A percentile compares a stretch with the other conserved stretches of the same genome.
Conservation (phyloP, 2,888 invertebrate species). For the Elmis aenea region DNA sequence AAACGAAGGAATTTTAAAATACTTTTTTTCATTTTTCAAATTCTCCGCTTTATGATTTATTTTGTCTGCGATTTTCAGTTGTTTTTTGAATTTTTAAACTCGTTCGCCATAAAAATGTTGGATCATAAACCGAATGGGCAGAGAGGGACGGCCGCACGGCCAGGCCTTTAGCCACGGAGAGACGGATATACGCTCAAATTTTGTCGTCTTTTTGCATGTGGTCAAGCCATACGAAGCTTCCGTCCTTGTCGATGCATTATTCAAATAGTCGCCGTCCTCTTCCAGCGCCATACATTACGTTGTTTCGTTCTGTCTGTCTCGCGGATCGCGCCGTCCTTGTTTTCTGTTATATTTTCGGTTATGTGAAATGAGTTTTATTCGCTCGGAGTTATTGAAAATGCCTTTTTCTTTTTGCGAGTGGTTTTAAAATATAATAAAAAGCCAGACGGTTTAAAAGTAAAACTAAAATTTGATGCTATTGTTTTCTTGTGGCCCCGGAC, state of each 20-base stretch:
- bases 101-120: conserved; percentile 46
- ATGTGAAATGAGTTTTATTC: conserved; percentile 24
- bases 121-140: conserved; percentile 37
- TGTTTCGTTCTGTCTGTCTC: conserved; percentile 12
- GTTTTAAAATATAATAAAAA: conserved; percentile 29
- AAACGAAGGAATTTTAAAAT: conserved; percentile 36
- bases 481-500: conserved; percentile 17
- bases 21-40: conserved; percentile 43
- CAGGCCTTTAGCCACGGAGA: conserved; percentile 11
- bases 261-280: conserved; percentile 16
- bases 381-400: conserved; percentile 27
- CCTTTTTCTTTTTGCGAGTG: conserved; percentile 23
- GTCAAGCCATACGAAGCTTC: conserved; percentile 12
- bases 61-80: conserved; percentile 47
- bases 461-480: conserved; percentile 23
- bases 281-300: conserved; percentile 13
- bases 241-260: conserved; percentile 21
- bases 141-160: conserved; percentile 14
- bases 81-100: conserved; percentile 48
- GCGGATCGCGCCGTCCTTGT: conserved; percentile 5
- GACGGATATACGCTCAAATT: conserved; percentile 16
- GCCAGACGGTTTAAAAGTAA: conserved; percentile 28
- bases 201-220: conserved; percentile 21
- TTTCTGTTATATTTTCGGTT: conserved; percentile 22
- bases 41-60: conserved; percentile 47